Evolutionary conservation across 2,113 vertebrate species (phyloP), one percentile per base, ranked within the genome.

Genomic region (Callionymus lyra): DNA sequence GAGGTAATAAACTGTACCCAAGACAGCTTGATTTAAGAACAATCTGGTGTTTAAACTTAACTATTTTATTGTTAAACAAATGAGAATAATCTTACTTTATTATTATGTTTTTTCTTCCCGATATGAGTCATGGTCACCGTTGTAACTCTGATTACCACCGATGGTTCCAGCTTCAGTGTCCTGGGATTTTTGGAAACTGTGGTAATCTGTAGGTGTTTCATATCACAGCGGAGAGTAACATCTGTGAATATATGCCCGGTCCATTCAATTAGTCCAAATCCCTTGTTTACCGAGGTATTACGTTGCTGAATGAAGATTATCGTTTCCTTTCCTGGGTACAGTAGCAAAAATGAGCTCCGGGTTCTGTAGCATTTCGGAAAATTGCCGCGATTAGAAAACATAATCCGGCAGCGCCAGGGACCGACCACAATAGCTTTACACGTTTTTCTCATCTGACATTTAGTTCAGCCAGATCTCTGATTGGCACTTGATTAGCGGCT

Each of bases 401-500:
- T 77, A 68, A 77, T 77, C 72, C 72, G 44, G 37, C 44, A 51
- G 66, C 66, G 44, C 60, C 34, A 46, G 72, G 64, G 67, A 73
- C 38, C 51, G 58, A 54, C 59, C 51, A 40, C 62, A 69, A 64
- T 68, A 68, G 65, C 39, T 70, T n/a, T n/a, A n/a, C 47, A 47
- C 71, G 37, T 56, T 61, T 77, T 82, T 82, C 83, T 83, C 85
- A 86, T 89, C 86, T 91, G 88, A 89, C 81, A 89, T 85, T 90
- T 82, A 82, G 76, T 69, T 82, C 81, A 86, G 88, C 79, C 86
- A 87, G 77, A 85, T 85, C 79, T 79, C 83, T 90, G 90, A 95
- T 86, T 95, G 92, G 88, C 91, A 94, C 86, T 86, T 97, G 91
- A 94, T 94, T 94, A 94, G 82, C 77, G 80, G 86, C 87, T 88